These are phyloP conservation scores for Drosophila tropicalis DNA, from an alignment of 1,140 invertebrate genomes.

Conservation along the genomic window DNA sequence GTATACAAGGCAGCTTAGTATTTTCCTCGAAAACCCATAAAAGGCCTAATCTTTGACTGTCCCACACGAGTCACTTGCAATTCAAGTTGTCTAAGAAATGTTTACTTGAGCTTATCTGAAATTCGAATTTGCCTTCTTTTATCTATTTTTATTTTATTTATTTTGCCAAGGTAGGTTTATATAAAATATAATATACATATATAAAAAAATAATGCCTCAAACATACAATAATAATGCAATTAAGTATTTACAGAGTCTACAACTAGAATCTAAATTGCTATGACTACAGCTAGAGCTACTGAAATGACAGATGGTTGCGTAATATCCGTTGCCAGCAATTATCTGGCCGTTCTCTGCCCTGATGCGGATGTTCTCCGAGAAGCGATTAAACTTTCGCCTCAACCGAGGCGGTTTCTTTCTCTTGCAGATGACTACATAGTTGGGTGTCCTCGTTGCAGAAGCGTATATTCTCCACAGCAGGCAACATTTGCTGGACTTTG, in stretches of 20 bases:
- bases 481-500: conserved; percentile 67
- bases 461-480: conserved; percentile 55
- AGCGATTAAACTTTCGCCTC: conserved; percentile 43
- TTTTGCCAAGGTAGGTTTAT: conserved; percentile 1
- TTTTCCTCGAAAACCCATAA: background rate
- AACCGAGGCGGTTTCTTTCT: conserved; percentile 13
- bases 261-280: conserved; percentile 47
- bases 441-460: conserved; percentile 58
- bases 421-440: conserved; percentile 36
- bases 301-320: conserved; percentile 27
- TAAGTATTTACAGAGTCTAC: conserved; percentile 44
- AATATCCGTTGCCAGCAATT: conserved; percentile 29
- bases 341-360: background rate
- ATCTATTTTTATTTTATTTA: no score
- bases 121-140: background rate
- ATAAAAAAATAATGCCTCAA: background rate
- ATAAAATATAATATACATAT: conserved; percentile 15
- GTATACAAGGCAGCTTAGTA: background rate
- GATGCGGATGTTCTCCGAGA: background rate
- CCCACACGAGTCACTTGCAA: conserved; percentile 3
- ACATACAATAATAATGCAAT: conserved; percentile 47
- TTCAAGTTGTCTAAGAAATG: background rate
- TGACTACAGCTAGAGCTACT: conserved; percentile 22
- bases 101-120: conserved; percentile 7
- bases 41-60: background rate